A percentile compares a stretch with the other conserved stretches of the same genome.
These are phyloP conservation scores for Schlechtendalia chinensis DNA, from an alignment of 1,140 invertebrate species.

Conservation along the genomic window DNA sequence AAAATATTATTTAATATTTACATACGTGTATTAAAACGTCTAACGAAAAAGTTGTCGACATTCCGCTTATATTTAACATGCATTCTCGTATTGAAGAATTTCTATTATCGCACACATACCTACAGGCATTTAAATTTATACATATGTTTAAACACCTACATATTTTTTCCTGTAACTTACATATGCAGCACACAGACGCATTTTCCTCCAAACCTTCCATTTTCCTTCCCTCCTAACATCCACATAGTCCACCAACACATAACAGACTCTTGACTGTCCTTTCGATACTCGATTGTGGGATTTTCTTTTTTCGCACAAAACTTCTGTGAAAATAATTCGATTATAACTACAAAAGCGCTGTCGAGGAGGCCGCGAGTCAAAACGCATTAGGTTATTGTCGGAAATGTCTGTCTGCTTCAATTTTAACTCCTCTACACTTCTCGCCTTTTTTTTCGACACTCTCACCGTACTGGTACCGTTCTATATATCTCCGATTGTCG, in stretches of 20 bases:
- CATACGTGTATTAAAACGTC: not conserved
- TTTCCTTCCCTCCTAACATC: not conserved
- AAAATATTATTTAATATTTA: not conserved
- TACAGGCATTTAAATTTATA: not conserved
- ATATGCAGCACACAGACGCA: not conserved
- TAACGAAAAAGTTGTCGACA: not conserved
- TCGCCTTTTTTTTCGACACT: not conserved
- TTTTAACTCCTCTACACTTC: not conserved
- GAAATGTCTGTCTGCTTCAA: slow-evolving; percentile 45
- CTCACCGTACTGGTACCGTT: not conserved
- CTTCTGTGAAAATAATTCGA: slow-evolving; percentile 43
- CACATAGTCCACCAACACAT: not conserved
- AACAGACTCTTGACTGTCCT: not conserved
- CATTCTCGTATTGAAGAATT: slow-evolving; percentile 19
- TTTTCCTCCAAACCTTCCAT: not conserved
- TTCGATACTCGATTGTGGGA: slow-evolving; percentile 24
- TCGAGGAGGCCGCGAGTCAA: slow-evolving; percentile 30
- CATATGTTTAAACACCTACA: not conserved
- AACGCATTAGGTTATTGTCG: slow-evolving; percentile 45
- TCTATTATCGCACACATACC: slow-evolving; percentile 1
- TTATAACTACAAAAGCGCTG: slow-evolving; percentile 42
- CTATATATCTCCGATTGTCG: not conserved
- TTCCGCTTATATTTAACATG: not conserved
- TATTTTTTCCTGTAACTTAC: too few species aligned
- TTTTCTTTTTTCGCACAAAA: slow-evolving; percentile 30